Evolutionary conservation across 2,797 vertebrate species (phyloP).

Genomic region (Muraenolepis orangiensis): DNA sequence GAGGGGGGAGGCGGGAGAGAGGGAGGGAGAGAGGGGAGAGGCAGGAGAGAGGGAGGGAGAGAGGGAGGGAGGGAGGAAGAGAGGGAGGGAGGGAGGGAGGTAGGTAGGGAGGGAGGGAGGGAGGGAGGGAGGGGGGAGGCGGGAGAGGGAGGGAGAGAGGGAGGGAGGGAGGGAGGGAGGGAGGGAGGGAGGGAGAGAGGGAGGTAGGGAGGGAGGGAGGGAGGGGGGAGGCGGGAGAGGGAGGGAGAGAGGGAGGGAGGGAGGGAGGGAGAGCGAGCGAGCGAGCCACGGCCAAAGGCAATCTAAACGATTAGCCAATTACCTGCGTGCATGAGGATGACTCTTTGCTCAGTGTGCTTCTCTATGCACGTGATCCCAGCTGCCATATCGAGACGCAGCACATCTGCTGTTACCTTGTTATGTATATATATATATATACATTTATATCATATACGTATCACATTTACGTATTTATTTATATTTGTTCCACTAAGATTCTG

Average conservation of each 20-base stretch:
- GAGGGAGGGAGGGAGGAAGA: slow-evolving; percentile 49
- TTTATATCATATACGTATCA: too few species aligned
- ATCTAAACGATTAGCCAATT: slow-evolving; percentile 73
- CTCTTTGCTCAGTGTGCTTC: slow-evolving; percentile 44
- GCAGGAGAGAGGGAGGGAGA: too few species aligned
- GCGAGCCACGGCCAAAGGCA: slow-evolving; percentile 47
- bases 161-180: slow-evolving; percentile 48
- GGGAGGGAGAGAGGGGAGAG: too few species aligned
- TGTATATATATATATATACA: too few species aligned
- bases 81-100: too few species aligned
- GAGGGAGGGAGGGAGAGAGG: slow-evolving; percentile 50
- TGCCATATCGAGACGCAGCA: background rate
- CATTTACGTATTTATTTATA: background rate
- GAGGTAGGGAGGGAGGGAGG: too few species aligned
- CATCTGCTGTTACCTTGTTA: background rate
- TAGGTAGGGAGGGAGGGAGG: slow-evolving; percentile 49
- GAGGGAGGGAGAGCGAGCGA: too few species aligned
- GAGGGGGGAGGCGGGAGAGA: too few species aligned
- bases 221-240: too few species aligned
- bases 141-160: slow-evolving; percentile 49
- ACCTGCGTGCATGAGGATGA: slow-evolving; percentile 68
- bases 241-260: slow-evolving; percentile 48
- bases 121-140: too few species aligned
- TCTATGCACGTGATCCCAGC: background rate
- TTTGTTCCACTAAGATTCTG: background rate